phyloP scores from a whole-genome alignment of 2,797 vertebrate species.

The Ctenosaura bakeri region DNA sequence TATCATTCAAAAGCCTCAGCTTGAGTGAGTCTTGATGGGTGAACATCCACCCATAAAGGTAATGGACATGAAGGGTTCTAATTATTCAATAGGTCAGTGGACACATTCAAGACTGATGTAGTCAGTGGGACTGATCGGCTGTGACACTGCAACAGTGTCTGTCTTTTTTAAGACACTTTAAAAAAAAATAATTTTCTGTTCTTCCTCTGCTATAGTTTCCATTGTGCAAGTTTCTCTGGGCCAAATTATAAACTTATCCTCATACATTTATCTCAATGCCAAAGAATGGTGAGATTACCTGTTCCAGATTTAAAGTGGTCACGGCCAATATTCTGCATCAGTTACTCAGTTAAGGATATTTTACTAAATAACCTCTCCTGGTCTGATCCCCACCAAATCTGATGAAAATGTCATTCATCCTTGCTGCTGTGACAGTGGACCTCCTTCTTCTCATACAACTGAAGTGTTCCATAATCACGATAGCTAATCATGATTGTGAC shows the following conservation, averaged over 20 bases:
- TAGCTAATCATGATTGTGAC: too few relatives aligned
- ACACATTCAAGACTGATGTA: neutral
- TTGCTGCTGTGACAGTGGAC: too few relatives aligned
- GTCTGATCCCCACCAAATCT: too few relatives aligned
- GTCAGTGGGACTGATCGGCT: neutral
- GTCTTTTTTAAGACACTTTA: fast-evolving
- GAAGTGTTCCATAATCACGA: too few relatives aligned
- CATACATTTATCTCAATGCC: neutral
- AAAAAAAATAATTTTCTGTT: fast-evolving
- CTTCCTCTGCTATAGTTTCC: neutral
- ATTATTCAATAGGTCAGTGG: neutral
- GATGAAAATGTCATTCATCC: too few relatives aligned
- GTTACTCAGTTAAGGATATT: too few relatives aligned
- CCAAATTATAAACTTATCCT: neutral
- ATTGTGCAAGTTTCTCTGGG: neutral
- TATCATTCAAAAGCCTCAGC: neutral
- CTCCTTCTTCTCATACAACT: too few relatives aligned
- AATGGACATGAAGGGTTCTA: neutral
- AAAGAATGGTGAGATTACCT: neutral
- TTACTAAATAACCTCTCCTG: too few relatives aligned
- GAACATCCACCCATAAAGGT: neutral
- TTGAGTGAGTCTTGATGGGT: fast-evolving
- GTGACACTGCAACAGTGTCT: fast-evolving
- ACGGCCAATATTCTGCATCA: too few relatives aligned
- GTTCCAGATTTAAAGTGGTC: neutral